These are phyloP conservation scores for Ethmia dodecea DNA, from an alignment of 2,888 invertebrate genomes.

Conservation along the genomic window DNA sequence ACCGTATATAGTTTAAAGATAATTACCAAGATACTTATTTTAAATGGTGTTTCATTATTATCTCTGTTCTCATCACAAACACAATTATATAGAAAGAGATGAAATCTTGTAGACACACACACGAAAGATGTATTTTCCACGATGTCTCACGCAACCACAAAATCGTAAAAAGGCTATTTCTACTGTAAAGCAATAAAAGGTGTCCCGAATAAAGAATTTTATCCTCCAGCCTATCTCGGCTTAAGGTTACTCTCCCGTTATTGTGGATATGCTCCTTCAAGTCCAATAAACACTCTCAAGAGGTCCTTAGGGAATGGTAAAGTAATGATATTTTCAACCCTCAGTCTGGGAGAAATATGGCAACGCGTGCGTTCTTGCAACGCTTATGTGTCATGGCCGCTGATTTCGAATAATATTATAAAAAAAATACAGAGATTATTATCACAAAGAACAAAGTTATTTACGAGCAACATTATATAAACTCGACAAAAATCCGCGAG, in stretches of 20 bases:
- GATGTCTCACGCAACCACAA: not conserved
- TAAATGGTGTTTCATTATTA: no score
- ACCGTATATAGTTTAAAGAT: no score
- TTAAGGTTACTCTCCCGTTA: constrained; percentile 33
- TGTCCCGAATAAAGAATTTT: constrained; percentile 35
- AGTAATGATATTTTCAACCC: constrained; percentile 27
- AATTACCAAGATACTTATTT: no score
- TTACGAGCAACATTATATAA: no score
- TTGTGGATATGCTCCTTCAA: constrained; percentile 26
- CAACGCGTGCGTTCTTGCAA: not conserved
- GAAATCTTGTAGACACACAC: no score
- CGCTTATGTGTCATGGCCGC: not conserved
- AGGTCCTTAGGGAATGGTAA: constrained; percentile 26
- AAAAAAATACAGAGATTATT: not conserved
- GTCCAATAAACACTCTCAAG: constrained; percentile 36
- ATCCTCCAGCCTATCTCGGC: constrained; percentile 35
- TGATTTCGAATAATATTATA: no score
- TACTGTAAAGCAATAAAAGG: constrained; percentile 41
- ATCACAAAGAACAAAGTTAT: no score
- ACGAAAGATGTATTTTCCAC: not conserved
- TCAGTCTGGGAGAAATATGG: constrained; percentile 16
- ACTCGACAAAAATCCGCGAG: no score
- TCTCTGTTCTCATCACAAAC: no score
- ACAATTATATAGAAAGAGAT: no score
- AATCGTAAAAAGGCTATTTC: constrained; percentile 24